Evolutionary conservation across 92 coral and sea anemone genomes (phyloP), one percentile per base, ranked within the genome.

Genomic region (Siderastrea siderea): DNA sequence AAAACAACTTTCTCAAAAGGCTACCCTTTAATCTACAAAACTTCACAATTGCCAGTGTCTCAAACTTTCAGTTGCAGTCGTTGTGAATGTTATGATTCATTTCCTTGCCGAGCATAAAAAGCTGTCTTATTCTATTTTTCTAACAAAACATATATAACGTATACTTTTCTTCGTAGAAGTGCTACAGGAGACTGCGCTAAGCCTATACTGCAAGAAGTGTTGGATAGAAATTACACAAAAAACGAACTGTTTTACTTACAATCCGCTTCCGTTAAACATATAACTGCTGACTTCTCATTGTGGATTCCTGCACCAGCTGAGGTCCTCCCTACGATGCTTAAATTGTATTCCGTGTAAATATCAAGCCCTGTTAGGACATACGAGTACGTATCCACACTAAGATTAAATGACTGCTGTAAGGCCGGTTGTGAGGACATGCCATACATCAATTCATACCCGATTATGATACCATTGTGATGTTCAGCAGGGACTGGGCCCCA

Each of bases 391-490:
- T 74, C 13, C 5, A 7, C 61, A 9, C 1, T 17, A 8, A 57
- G 9, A 19, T 7, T 12, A 19, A 75, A 3, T 1, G 7, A 49
- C n/a, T 44, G 80, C 3, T 1, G 7, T 75, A 51, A 50, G 1
- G 15, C 17, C 6, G 53, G 72, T 47, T 48, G 57, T 53, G 57
- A 9, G n/a, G 46, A 60, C 2, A 19, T 53, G 57, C 10, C 10
- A 16, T 86, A 87, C 76, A 38, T 51, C 17, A 87, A 44, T 43
- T 63, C 59, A 11, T 80, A 87, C 11, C 91, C 91, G 14, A 71
- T 77, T 26, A 87, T 55, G 50, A 87, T 15, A 50, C 91, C 91
- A 51, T 87, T 80, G 72, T 48, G 68, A 71, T 72, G 76, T 50
- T 48, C 75, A 50, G 4, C 57, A 10, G 91, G 76, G 47, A 87